Conservation (phyloP, 2,113 vertebrate species). For the Ochotona princeps region DNA sequence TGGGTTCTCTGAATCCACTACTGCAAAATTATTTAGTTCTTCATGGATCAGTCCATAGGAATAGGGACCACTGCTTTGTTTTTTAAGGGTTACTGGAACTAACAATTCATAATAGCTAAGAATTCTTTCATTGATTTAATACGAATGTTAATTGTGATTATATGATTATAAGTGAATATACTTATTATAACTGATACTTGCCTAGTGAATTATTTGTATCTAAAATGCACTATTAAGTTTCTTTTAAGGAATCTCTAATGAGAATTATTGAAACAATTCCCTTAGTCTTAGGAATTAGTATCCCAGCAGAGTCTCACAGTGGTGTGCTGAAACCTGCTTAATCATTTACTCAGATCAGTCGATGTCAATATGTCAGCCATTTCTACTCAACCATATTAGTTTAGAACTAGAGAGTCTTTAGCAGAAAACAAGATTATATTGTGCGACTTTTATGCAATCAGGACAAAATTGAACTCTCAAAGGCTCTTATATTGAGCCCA, state of each 20-base stretch:
- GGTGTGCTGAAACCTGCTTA: neutral
- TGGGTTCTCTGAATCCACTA: neutral
- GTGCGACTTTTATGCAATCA: neutral
- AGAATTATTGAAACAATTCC: neutral
- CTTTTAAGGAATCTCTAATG: neutral
- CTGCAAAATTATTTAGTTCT: neutral
- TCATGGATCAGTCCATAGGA: neutral
- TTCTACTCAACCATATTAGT: neutral
- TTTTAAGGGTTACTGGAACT: neutral
- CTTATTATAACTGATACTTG: conserved; percentile 16
- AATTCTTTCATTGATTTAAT: neutral
- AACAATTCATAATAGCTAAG: neutral
- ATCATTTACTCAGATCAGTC: neutral
- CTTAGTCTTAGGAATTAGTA: neutral
- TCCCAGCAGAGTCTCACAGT: neutral
- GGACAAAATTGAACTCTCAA: neutral
- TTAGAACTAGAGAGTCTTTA: neutral
- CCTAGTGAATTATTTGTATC: neutral
- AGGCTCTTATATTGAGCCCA: neutral
- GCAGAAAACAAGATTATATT: neutral
- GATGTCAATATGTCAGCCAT: neutral
- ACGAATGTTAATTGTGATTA: neutral
- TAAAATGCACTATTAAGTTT: neutral
- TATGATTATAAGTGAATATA: neutral
- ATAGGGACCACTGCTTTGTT: neutral